Percentiles rank a stretch among this genome's conserved stretches.
phyloP scores from a whole-genome alignment of 2,797 vertebrate genomes.

The Cephalopachus bancanus region DNA sequence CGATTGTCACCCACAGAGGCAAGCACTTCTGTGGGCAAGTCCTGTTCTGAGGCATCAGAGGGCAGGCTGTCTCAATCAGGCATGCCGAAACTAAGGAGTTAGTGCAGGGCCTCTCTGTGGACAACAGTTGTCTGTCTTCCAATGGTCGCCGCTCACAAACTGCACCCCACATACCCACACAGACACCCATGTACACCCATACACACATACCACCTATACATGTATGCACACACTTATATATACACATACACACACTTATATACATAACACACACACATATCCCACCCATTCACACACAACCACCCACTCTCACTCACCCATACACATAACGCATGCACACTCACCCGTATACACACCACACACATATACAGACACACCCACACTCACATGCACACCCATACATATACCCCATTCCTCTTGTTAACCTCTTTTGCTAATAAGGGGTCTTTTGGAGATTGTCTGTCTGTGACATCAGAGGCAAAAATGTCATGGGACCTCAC shows the following conservation, averaged over 20 bases:
- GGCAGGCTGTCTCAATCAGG: too few species aligned
- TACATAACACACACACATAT: background rate
- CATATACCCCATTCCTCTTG: background rate
- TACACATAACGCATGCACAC: background rate
- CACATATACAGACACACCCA: background rate
- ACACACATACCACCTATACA: background rate
- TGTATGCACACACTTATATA: background rate
- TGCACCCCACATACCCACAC: background rate
- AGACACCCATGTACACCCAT: fast-evolving
- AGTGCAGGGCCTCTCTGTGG: background rate
- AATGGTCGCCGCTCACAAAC: too few species aligned
- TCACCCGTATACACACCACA: background rate
- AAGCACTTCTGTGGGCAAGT: background rate
- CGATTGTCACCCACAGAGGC: background rate
- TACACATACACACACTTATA: too few species aligned
- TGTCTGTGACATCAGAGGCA: background rate
- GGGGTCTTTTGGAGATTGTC: background rate
- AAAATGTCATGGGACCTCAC: background rate
- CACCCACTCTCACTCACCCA: background rate
- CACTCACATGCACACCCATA: background rate
- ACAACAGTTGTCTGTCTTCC: background rate
- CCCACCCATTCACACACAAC: background rate
- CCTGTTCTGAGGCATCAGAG: background rate
- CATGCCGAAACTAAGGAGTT: background rate
- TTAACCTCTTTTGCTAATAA: background rate